Evolutionary conservation across 2,888 invertebrate species (phyloP), one percentile per base, ranked within the genome.

Genomic region (Brachynemurus nebulosus): DNA sequence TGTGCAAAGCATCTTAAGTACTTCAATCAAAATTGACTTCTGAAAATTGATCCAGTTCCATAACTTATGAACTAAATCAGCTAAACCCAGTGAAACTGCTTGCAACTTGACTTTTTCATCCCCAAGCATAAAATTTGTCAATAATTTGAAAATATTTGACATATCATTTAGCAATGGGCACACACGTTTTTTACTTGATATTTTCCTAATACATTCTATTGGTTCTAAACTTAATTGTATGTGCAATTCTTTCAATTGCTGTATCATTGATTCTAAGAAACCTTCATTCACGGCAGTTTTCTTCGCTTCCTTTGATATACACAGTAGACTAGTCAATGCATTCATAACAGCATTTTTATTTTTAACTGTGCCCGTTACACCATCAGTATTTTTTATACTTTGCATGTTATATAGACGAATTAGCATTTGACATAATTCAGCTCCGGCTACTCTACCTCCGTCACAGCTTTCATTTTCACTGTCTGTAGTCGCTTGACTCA

Each of bases 11-110:
- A 80, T 62, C 53, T 72, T 70, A 43, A 80, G 60, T 12, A 70
- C 67, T 14, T 72, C 68, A 2, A 66, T 61, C 4, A 76, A 55
- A 33, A 75, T 59, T 39, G 60, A 62, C 40, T 72, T 73, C 18
- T 73, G 73, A 53, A 74, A 65, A 56, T 70, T 70, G 53, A 75
- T 72, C 79, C 80, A 80, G 2, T 71, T 66, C 80, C 81, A 81
- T 52, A 80, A 61, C 51, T 77, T 74, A 54, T 74, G 74, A 9
- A 79, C 56, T 1, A 75, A 66, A 48, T 74, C 69, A 1, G 76
- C 69, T 20, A 80, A 57, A 42, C 72, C 72, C 30, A 68, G 62
- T 18, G 69, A 66, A 0, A 72, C 71, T 20, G 74, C 69, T 23
- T 62, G 61, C 16, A 67, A 67, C 56, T 81, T 81, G 1, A 74